Conservation (phyloP, 2,113 vertebrate genomes). For the Tachysurus fulvidraco region DNA sequence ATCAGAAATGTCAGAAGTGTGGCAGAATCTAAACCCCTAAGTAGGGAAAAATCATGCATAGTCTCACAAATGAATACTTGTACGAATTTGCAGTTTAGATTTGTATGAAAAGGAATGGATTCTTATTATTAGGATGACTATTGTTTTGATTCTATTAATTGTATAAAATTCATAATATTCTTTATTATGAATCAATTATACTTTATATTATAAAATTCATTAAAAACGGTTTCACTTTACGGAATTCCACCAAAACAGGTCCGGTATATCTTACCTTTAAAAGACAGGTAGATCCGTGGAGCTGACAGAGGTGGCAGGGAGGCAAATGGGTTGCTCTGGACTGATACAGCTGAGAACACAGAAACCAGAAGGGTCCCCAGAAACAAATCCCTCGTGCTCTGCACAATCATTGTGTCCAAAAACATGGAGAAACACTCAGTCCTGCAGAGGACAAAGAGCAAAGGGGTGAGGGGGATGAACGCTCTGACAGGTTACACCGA, state of each 20-base stretch:
- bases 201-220: too few relatives aligned
- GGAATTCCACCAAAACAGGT: not conserved
- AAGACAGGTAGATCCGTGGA: conserved; percentile 78
- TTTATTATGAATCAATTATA: too few relatives aligned
- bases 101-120: not conserved
- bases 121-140: not conserved
- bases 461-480: not conserved
- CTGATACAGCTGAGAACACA: conserved; percentile 58
- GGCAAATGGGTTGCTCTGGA: conserved; percentile 60
- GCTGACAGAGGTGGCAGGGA: conserved; percentile 63
- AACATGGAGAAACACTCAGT: conserved; percentile 30
- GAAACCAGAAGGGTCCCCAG: conserved; percentile 65
- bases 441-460: conserved; percentile 28
- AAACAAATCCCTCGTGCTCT: conserved; percentile 42
- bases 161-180: not conserved
- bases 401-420: conserved; percentile 45
- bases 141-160: not conserved
- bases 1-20: conserved; percentile 17
- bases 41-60: not conserved
- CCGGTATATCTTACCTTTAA: conserved; percentile 73
- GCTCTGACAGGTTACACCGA: not conserved
- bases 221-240: not conserved
- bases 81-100: not conserved
- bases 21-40: not conserved
- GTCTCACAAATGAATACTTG: not conserved